Conservation (phyloP, 2,113 vertebrate genomes). For the Seriola aureovittata region DNA sequence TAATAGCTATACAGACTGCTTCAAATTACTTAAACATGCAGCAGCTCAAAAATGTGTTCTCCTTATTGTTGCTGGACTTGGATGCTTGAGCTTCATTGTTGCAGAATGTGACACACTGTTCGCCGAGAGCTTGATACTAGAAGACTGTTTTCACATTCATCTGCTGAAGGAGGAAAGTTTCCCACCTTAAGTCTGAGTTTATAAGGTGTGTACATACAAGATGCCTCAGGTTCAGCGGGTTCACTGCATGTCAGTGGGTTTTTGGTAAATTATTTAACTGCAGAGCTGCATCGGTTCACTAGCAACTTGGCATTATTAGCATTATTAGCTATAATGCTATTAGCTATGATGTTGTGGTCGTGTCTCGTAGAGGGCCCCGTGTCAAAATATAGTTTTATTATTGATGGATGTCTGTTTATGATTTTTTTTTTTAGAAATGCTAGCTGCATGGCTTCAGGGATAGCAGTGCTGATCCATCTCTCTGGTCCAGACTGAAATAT, state of each 20-base stretch:
- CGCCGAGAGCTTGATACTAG: background rate
- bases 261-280: background rate
- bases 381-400: no score
- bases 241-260: no score
- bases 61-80: background rate
- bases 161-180: background rate
- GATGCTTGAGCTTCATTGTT: background rate
- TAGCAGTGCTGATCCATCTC: background rate
- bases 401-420: no score
- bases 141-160: background rate
- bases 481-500: no score
- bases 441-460: no score
- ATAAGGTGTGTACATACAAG: background rate
- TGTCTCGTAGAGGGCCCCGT: background rate
- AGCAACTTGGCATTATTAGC: background rate
- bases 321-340: background rate
- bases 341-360: background rate
- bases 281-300: background rate
- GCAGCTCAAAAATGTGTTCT: background rate
- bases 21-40: conserved; percentile 7
- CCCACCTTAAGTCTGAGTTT: background rate
- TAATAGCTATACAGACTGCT: conserved; percentile 2
- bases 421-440: no score
- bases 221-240: no score
- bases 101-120: background rate